Base-by-base conservation (phyloP, 2,797 vertebrate species). In the Picus viridis region DNA sequence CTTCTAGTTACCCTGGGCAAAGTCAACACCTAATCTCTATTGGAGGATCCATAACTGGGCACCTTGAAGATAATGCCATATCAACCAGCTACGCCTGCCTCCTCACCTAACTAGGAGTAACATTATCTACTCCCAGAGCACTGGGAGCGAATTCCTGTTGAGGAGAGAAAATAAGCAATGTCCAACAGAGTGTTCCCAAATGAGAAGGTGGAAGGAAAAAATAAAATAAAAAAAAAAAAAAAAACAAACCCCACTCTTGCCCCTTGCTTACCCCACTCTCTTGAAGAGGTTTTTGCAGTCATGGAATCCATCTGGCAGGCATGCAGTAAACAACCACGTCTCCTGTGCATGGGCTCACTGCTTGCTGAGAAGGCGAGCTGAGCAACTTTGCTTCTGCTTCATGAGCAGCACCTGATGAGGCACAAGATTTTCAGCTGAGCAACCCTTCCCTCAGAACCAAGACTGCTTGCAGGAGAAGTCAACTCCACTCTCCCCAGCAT, bases 131-230 rank as follows among this genome's bases (percentile, higher is more conserved):
- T 72, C 12, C 30, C 0, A 54, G 26, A 5, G 19, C 43, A 59
- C 7, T 1, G 0, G 36, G 9, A 47, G 7, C 1, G 13, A 5
- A 1, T 10, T 64, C 45, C 71, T 32, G 2, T 6, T 62, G 17
- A 41, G 7, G 2, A 14, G 7, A 71, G 0, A 49, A 5, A 67
- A 15, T 3, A 67, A 19, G 8, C 32, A 59, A 6, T 0, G 0
- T 16, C 62, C 27, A 61, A 45, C 20, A 68, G 11, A 91, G n/a
- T 24, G 14, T 5, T 7, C 5, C 19, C 16, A 45, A 4, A 26
- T 1, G 1, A 64, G 10, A 74, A 76, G 2, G 2, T 6, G 1
- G 1, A 9, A 74, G 7, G 7, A 76, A 10, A 70, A 34, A 34
- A 5, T 3, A 29, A 59, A 62, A 83, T 29, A 10, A 12, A 24